Evolutionary conservation across 2,797 vertebrate genomes (phyloP), one percentile per base, ranked within the genome.

Genomic region (Anomalospiza imberbis): DNA sequence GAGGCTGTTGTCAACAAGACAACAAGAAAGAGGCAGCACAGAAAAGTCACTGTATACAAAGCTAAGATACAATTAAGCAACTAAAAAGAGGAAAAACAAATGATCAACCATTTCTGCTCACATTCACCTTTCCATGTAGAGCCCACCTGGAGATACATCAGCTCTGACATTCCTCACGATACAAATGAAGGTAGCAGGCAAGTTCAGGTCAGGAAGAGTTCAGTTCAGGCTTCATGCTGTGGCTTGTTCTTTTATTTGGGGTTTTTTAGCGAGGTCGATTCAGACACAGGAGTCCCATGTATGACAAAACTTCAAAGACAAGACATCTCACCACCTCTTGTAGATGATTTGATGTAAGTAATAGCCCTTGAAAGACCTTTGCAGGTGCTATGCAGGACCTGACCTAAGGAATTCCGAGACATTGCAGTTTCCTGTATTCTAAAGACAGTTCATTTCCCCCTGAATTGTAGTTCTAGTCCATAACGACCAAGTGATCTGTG

Each of bases 31-130:
- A 85, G 38, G 28, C 8, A 93, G 42, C 65, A 78, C n/a, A 63
- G 40, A 93, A 83, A 91, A 95, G 92, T 91, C 94, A 93, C 29
- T 40, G 36, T 32, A 62, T 18, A 71, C 32, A 78, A 77, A 91
- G 21, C 31, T 57, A 50, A 68, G 29, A 86, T 47, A 79, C 25
- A 78, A 74, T 78, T 89, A 85, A 86, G 34, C 9, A 83, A 62
- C 36, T 74, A 22, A 78, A 88, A 68, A 75, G 15, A 58, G 73
- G 42, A 79, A 62, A 38, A 45, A 50, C 0, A 82, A 34, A 24
- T 2, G 11, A 73, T 57, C 82, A 58, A 70, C 44, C 3, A 62
- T n/a, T 91, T 81, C 32, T 84, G 66, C 63, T 95, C 36, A 66
- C 58, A 78, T 81, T 94, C 89, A 84, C 76, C 44, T 38, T 54